These are phyloP conservation scores for Caranx melampygus DNA, from an alignment of 2,113 vertebrate genomes.

Conservation along the genomic window DNA sequence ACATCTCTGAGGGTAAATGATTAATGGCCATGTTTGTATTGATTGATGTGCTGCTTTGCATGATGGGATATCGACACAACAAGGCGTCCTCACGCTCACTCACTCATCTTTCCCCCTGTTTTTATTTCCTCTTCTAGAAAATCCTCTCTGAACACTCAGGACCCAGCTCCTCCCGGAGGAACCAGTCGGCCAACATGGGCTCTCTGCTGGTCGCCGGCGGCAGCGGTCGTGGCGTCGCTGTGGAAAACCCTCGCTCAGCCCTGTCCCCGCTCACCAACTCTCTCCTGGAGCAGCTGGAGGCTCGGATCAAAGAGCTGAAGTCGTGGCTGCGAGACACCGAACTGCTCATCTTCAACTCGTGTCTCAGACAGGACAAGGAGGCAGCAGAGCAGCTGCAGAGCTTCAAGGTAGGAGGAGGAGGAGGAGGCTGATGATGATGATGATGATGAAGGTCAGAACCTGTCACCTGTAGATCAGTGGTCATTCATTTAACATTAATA, in stretches of 20 bases:
- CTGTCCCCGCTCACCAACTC: conserved; percentile 93
- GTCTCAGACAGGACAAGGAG: conserved; percentile 88
- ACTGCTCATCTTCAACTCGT: conserved; percentile 99
- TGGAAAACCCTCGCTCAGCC: conserved; percentile 83
- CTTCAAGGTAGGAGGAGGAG: conserved; percentile 90
- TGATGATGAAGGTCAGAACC: no score
- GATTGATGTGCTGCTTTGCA: conserved; percentile 47
- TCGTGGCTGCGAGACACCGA: conserved; percentile 97
- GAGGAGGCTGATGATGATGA: no score
- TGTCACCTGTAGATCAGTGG: no score
- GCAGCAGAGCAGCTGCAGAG: conserved; percentile 90
- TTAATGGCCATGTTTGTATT: conserved; percentile 42
- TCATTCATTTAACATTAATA: no score
- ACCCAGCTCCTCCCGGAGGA: conserved; percentile 9
- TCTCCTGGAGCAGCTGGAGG: conserved; percentile 94
- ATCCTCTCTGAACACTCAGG: conserved; percentile 86
- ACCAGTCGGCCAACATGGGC: conserved; percentile 27
- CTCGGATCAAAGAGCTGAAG: conserved; percentile 96
- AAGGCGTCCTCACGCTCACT: neutral
- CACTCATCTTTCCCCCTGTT: neutral
- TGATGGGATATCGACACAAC: conserved; percentile 47
- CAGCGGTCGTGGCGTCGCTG: rapidly evolving
- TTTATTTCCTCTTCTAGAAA: conserved; percentile 76
- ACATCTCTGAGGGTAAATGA: conserved; percentile 29
- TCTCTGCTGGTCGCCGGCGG: neutral